Evolutionary conservation across 1,140 invertebrate genomes (phyloP), one percentile per base, ranked within the genome.

Genomic region (Trachymyrmex cornetzi): DNA sequence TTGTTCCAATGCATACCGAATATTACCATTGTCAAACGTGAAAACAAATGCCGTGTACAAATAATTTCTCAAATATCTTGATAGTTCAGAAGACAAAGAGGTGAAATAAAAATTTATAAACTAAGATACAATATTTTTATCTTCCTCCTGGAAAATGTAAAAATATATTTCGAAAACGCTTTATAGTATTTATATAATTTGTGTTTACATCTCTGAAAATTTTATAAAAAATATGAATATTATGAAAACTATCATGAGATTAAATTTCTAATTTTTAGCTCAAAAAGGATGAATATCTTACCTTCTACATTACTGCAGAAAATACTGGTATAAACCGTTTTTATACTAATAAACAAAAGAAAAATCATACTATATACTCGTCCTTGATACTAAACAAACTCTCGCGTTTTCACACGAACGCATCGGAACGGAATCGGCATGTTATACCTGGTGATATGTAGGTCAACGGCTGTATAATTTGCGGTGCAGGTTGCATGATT

Each of bases 391-490:
- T 59, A 72, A 74, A 61, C 34, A 74, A 82, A 84, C 34, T 30
- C 14, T 24, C 38, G 55, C 38, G 27, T 61, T 75, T 84, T 84
- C 67, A 84, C 55, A 67, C 55, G 80, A 84, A 61, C 19, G 69
- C 69, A 84, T 74, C 55, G 69, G 30, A 55, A 74, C 38, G 69
- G 80, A 84, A 84, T 84, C 24, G 69, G 80, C 38, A 84, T 74
- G 80, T 84, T 84, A 82, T 82, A 74, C 34, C 67, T 84, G 80
- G 27, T 69, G 55, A 74, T 84, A 84, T 84, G 55, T 84, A 84
- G 80, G 80, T 75, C 67, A 84, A 74, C 80, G 80, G 69, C 67
- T 84, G 80, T 84, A 75, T 84, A 84, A 84, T 84, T 84, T 75
- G 80, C 80, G 55, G 24, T 74, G 69, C 67, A 19, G 22, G 69